phyloP scores from a whole-genome alignment of 2,797 vertebrate genomes.

The Xenops minutus region DNA sequence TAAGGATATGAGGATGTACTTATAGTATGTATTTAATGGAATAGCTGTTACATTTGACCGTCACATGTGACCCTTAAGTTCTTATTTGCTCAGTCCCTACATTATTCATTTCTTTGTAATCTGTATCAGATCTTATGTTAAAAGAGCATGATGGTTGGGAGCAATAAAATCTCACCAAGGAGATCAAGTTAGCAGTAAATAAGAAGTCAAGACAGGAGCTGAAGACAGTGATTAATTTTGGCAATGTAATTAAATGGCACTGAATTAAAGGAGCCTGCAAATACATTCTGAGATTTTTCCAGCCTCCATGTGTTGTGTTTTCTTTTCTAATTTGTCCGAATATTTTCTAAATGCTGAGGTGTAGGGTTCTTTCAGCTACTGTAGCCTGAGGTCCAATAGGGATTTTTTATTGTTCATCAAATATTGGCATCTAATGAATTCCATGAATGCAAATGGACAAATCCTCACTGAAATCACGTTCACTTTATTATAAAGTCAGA shows the following conservation, averaged over 20 bases:
- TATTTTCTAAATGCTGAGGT: background rate
- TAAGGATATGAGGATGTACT: background rate
- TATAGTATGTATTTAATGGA: background rate
- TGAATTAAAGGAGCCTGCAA: conserved; percentile 26
- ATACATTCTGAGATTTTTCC: background rate
- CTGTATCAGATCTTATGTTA: background rate
- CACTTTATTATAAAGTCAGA: background rate
- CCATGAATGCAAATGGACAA: background rate
- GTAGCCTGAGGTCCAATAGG: background rate
- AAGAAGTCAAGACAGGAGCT: conserved; percentile 14
- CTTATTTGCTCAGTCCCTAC: background rate
- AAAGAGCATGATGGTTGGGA: background rate
- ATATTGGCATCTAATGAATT: background rate
- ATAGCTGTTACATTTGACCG: background rate
- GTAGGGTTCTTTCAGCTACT: background rate
- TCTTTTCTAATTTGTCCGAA: background rate
- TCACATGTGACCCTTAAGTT: background rate
- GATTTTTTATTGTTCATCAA: background rate
- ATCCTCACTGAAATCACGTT: background rate
- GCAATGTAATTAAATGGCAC: conserved; percentile 2
- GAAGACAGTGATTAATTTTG: conserved; percentile 52
- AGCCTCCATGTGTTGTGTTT: background rate
- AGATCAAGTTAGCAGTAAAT: conserved; percentile 44
- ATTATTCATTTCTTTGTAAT: conserved; percentile 9
- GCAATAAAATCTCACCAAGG: conserved; percentile 36